Evolutionary conservation across 2,797 vertebrate species (phyloP), one percentile per base, ranked within the genome.

Genomic region (Xiphorhynchus erythropygius): DNA sequence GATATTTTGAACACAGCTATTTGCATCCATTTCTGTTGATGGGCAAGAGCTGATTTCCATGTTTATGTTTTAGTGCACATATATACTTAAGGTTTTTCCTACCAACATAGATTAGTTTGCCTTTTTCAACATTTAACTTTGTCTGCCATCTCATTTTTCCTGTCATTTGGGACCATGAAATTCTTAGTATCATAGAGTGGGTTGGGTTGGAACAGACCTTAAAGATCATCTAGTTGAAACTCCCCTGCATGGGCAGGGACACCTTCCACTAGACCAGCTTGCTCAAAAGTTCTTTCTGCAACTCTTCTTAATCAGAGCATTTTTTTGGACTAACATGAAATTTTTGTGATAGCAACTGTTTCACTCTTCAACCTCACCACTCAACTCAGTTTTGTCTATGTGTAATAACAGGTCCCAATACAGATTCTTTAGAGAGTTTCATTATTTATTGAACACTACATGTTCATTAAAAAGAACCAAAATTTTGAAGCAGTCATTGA

Each of bases 301-400:
- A 15, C 6, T 64, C 15, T 35, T 80, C 16, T 64, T 13, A 64
- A 22, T 70, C 13, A 25, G 30, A 5, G 0, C 0, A 0, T 0
- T 27, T 55, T 82, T 87, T 53, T 55, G 7, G 11, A 65, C 18
- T 65, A 80, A 27, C 0, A 1, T 33, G 7, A 71, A n/a, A 11
- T 52, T 57, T 94, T 73, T 85, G 10, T 82, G 5, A 47, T 44
- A 59, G 5, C 27, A 62, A 25, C 22, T 14, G 2, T 33, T 84
- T 87, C 23, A 25, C 15, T 77, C 18, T 52, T 91, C 22, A 74
- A 2, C 18, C 12, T 70, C 23, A 59, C 11, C 52, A 47, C 53
- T 79, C 33, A 47, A n/a, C 15, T 50, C 27, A 55, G 3, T 49
- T 91, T 94, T 83, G 7, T 27, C 21, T 41, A 2, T 30, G 16